These are phyloP conservation scores for Troides aeacus DNA, from an alignment of 2,888 invertebrate genomes.

Conservation along the genomic window DNA sequence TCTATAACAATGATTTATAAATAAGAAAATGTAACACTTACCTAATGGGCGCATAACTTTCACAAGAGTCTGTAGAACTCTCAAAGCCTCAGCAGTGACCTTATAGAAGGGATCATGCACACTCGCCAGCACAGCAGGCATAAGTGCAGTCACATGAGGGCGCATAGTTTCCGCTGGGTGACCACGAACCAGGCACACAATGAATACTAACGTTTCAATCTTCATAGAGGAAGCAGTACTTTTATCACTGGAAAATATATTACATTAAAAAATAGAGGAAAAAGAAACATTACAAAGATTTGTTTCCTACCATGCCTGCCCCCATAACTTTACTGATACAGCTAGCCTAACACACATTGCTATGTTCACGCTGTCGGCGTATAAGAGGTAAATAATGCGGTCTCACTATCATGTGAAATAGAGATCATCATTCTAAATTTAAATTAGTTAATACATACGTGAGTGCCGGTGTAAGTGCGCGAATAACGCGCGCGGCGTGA, in stretches of 20 bases:
- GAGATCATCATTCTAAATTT: too few relatives aligned
- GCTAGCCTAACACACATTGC: too few relatives aligned
- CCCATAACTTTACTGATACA: too few relatives aligned
- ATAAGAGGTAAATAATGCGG: too few relatives aligned
- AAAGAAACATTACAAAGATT: too few relatives aligned
- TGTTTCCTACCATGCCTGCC: too few relatives aligned
- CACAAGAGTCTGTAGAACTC: constrained; percentile 95
- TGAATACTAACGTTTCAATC: constrained; percentile 96
- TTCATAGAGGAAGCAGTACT: constrained; percentile 98
- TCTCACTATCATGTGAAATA: too few relatives aligned
- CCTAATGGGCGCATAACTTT: constrained; percentile 94
- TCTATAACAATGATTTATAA: not conserved
- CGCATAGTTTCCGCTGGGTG: constrained; percentile 90
- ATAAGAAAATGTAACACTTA: constrained; percentile 42
- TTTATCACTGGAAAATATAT: constrained; percentile 82
- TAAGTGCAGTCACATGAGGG: constrained; percentile 86
- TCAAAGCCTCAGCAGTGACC: constrained; percentile 97
- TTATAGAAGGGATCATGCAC: constrained; percentile 99
- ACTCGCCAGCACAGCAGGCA: constrained; percentile 92
- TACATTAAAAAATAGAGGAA: not conserved
- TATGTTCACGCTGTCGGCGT: too few relatives aligned
- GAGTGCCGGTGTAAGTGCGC: constrained; percentile 93
- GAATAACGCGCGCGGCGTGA: constrained; percentile 91
- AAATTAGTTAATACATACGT: constrained; percentile 61
- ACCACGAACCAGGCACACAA: constrained; percentile 89